Conservation (phyloP, 1,140 invertebrate genomes). For the Drosophila yakuba region DNA sequence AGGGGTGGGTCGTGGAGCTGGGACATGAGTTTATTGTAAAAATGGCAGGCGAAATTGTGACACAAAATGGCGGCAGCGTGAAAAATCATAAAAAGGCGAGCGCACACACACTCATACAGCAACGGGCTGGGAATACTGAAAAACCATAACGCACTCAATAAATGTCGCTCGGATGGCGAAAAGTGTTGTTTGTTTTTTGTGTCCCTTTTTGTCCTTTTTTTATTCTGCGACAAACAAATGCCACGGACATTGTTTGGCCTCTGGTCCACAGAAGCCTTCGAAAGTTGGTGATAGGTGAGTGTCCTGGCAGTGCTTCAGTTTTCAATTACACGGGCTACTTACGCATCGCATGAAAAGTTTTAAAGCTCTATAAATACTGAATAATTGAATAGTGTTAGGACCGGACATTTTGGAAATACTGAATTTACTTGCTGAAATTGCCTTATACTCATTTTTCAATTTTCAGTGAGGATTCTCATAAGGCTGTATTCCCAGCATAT, state of each 20-base stretch:
- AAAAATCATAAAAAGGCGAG: slow-evolving; percentile 69
- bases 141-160: slow-evolving; percentile 77
- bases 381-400: slow-evolving; percentile 12
- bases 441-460: slow-evolving; percentile 16
- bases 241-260: slow-evolving; percentile 36
- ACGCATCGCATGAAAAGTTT: slow-evolving; percentile 27
- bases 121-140: slow-evolving; percentile 37
- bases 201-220: slow-evolving; percentile 25
- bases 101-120: slow-evolving; percentile 22
- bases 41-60: slow-evolving; percentile 71
- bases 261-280: slow-evolving; percentile 29
- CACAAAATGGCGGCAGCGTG: slow-evolving; percentile 65
- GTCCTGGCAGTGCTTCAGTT: slow-evolving; percentile 27
- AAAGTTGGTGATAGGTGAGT: slow-evolving; percentile 20
- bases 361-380: slow-evolving; percentile 22
- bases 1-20: not conserved
- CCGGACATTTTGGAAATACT: not conserved
- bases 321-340: slow-evolving; percentile 47
- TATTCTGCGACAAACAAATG: slow-evolving; percentile 59
- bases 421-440: not conserved
- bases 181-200: slow-evolving; percentile 32
- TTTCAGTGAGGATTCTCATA: slow-evolving; percentile 4
- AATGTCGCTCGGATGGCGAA: slow-evolving; percentile 53
- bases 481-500: slow-evolving; percentile 7
- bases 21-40: slow-evolving; percentile 61